Evolutionary conservation across 2,113 vertebrate genomes (phyloP).

Genomic region (Paramisgurnus dabryanus): DNA sequence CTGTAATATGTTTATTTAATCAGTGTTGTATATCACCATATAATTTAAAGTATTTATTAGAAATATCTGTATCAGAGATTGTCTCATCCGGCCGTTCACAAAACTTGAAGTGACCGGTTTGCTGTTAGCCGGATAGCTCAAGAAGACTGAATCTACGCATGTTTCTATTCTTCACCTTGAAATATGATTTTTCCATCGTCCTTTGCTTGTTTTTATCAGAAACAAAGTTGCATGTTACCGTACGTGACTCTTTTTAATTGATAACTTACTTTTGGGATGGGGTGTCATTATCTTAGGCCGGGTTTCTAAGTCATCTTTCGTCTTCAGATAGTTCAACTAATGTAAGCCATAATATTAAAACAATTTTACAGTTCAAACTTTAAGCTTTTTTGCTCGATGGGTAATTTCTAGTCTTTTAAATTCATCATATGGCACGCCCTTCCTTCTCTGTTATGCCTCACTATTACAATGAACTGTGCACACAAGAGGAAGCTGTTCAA

Average conservation of each 20-base stretch:
- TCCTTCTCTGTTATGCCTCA: neutral
- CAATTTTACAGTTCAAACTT: neutral
- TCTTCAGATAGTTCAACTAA: neutral
- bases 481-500: neutral
- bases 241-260: neutral
- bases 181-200: neutral
- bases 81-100: neutral
- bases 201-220: neutral
- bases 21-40: neutral
- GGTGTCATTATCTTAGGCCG: neutral
- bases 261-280: no score
- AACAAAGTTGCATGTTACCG: neutral
- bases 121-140: neutral
- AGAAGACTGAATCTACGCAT: neutral
- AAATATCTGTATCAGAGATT: neutral
- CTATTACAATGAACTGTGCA: constrained; percentile 9
- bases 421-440: constrained; percentile 20
- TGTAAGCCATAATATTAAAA: neutral
- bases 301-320: neutral
- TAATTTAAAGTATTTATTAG: no score
- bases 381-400: neutral
- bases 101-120: constrained; percentile 23
- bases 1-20: neutral
- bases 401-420: neutral
- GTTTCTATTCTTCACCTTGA: neutral